These are phyloP conservation scores for Malacoraja senta DNA, from an alignment of 2,797 vertebrate genomes.

Conservation along the genomic window DNA sequence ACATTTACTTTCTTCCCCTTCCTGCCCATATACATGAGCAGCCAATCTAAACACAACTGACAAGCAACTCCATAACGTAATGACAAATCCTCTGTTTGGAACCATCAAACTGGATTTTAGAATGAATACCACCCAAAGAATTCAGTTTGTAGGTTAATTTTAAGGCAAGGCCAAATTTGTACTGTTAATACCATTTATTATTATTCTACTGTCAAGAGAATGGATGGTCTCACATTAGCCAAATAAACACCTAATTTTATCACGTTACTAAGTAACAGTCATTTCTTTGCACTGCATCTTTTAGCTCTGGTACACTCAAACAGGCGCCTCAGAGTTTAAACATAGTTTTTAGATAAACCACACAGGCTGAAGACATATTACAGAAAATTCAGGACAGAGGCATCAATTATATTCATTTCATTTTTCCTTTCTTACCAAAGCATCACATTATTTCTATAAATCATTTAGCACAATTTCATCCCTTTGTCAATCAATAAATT, in stretches of 20 bases:
- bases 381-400: neutral
- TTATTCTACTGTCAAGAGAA: conserved; percentile 9
- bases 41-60: neutral
- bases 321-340: neutral
- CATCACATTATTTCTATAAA: neutral
- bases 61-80: neutral
- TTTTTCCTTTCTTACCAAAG: neutral
- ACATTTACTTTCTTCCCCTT: too few relatives aligned
- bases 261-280: neutral
- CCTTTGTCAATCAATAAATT: neutral
- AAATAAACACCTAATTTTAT: neutral
- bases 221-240: neutral
- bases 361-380: neutral
- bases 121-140: neutral
- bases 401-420: neutral
- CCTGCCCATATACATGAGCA: neutral
- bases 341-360: neutral
- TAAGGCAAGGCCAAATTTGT: neutral
- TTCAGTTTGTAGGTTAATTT: conserved; percentile 15
- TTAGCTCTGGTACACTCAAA: neutral
- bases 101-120: neutral
- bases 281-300: neutral
- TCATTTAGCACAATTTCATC: neutral
- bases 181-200: neutral
- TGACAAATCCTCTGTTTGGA: neutral